Base-by-base conservation (phyloP, 92 coral and sea anemone genomes). In the Palythoa caribaeorum region DNA sequence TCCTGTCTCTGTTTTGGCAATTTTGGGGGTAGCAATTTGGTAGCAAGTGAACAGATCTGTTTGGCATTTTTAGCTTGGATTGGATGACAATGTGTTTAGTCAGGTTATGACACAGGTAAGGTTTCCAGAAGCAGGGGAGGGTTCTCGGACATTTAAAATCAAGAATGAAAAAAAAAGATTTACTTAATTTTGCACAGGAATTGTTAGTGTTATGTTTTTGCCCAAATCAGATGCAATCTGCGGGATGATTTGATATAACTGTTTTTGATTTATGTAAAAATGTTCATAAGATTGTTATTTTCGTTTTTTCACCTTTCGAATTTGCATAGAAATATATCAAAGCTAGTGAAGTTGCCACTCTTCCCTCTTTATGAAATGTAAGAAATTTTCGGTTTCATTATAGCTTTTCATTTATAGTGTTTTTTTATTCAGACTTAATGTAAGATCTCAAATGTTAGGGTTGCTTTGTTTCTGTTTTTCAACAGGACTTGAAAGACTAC, bases 401-500 rank as follows among this genome's bases (percentile, higher is more conserved):
- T 12, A 12, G 16, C 6, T 9, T 59, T 59, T 59, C 19, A 15
- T 63, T 63, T 63, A 3, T 63, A 1, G 10, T 2, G 3, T n/a
- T 35, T 63, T 63, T 5, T 63, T 5, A 60, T 19, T 5, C 28
- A 7, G n/a, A 21, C 10, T 36, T 9, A 37, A 35, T 28, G 2
- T 70, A 14, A 70, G 47, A 12, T 14, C 15, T 35, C 28, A 35
- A 70, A 70, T 12, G 15, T 70, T 70, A 35, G 9, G 13, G 44
- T 10, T 12, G 13, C 38, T 5, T 70, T 54, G 38, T 15, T 71
- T 72, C 62, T 79, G 10, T 35, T 36, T 20, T 3, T 1, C 19
- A 14, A 40, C 63, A 97, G 99, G 99, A 97, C 77, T 89, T 97
- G 83, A 97, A 97, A 69, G 99, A 97, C 75, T 97, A 90, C 93